Conservation (phyloP, 2,888 invertebrate genomes). For the Neoascia interrupta region DNA sequence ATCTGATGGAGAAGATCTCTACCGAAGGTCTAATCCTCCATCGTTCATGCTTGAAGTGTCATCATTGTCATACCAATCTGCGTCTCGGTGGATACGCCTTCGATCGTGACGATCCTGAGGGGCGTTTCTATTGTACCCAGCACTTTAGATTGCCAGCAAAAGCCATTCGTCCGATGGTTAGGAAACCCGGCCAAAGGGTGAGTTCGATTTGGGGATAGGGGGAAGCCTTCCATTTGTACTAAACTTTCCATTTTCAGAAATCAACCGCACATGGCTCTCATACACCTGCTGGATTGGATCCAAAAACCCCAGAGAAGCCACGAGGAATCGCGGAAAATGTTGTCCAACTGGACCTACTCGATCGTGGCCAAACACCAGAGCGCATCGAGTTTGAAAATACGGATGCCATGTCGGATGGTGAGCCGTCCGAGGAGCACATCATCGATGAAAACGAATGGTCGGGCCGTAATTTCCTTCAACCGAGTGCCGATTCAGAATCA, state of each 20-base stretch:
- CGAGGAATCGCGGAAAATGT: constrained; percentile 78
- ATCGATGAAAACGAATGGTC: constrained; percentile 98
- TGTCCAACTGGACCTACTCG: constrained; percentile 76
- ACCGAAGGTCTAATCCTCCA: constrained; percentile 95
- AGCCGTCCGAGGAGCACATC: constrained; percentile 84
- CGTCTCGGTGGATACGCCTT: constrained; percentile 88
- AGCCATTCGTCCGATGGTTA: constrained; percentile 75
- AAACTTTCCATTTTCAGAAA: constrained; percentile 67
- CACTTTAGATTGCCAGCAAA: constrained; percentile 85
- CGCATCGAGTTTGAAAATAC: constrained; percentile 89
- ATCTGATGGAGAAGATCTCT: constrained; percentile 94
- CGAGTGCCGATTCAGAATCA: constrained; percentile 87
- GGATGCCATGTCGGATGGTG: constrained; percentile 83
- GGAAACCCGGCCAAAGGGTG: constrained; percentile 74
- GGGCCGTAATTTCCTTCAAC: constrained; percentile 93
- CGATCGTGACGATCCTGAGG: constrained; percentile 85
- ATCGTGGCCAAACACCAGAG: constrained; percentile 86
- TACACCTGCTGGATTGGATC: constrained; percentile 70
- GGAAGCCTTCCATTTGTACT: background rate
- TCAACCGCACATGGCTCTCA: constrained; percentile 61
- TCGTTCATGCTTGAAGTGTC: constrained; percentile 95
- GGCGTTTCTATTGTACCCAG: constrained; percentile 87
- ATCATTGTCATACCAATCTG: constrained; percentile 92
- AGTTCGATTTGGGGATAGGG: background rate
- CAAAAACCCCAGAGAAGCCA: constrained; percentile 79